Evolutionary conservation across 1,140 invertebrate genomes (phyloP), one percentile per base, ranked within the genome.

Genomic region (Lepidurus arcticus): DNA sequence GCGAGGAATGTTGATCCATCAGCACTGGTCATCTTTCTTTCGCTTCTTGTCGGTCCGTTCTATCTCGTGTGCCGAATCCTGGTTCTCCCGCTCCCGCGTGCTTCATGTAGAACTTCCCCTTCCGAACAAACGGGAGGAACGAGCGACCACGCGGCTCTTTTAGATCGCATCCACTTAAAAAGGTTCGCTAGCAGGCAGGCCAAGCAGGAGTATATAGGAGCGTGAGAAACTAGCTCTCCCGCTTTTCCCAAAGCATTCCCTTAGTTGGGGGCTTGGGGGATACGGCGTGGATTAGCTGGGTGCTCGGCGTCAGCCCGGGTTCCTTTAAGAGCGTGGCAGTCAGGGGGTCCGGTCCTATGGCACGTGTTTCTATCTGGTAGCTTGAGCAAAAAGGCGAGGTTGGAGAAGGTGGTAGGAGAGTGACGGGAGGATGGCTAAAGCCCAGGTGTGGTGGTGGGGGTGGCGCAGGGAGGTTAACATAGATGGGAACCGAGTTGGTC

Each of bases 241-340:
- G 53, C 53, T 65, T 65, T 65, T 65, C 53, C 53, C 53, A 65
- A 65, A 65, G 53, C 53, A 65, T 65, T 65, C 53, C 53, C 53
- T n/a, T 65, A 65, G 53, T 65, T 65, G 53, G 53, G n/a, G 53
- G 53, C 53, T 65, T 13, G 53, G 53, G 53, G 53, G 53, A 65
- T 65, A 16, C 53, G 16, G 21, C 53, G 13, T n/a, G 53, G 53
- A 65, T 65, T 65, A 65, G 53, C 53, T 65, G 53, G 53, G 53
- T 65, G 53, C 53, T 65, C 53, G 53, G 53, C 53, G 53, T 65
- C 53, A 65, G 53, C 53, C 53, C 53, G 53, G 53, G 53, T 65
- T 65, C 53, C 53, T 44, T 21, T 45, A 42, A n/a, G 76, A 42
- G 76, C 53, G 76, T 53, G 76, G 45, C 34, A 53, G 76, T 77